Base-by-base conservation (phyloP, 2,113 vertebrate species). In the Cavia porcellus region DNA sequence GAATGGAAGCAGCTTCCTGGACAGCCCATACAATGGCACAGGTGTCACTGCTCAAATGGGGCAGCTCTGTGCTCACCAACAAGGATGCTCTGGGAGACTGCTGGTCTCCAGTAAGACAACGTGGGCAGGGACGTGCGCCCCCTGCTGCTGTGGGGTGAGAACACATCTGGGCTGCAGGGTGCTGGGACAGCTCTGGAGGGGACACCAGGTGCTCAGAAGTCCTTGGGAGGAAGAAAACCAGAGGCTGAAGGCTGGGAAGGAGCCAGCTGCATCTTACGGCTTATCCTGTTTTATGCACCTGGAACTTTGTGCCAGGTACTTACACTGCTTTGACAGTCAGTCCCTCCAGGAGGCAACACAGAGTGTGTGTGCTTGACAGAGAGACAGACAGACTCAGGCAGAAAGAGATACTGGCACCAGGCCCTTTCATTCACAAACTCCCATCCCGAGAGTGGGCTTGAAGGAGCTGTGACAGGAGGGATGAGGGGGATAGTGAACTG, bases 401-500 rank as follows among this genome's bases (percentile, higher is more conserved):
- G 62, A 55, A 17, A 42, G 52, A 84, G 50, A 59, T 45, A 35
- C 22, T 61, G 55, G 17, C 42, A 32, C n/a, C 30, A 11, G 72
- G 15, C 3, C 19, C 50, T 52, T 52, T 6, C 45, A 9, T 30
- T 20, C n/a, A 17, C 64, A 66, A 24, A 28, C 9, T 47, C 84
- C 47, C 35, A 7, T 24, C 75, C 72, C 55, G n/a, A 6, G 11
- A 24, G 5, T n/a, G 8, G 8, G n/a, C 11, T 24, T 24, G 42
- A 59, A 7, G 38, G 35, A 74, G 28, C 38, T 28, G 9, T 8
- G n/a, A 13, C 19, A 24, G 8, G 30, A 61, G 15, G 5, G 4
- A 28, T 0, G 19, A 30, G 17, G 0, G 10, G 25, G 52, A 20
- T 22, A 50, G 0, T 20, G 5, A 25, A n/a, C 11, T 0, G 0